Evolutionary conservation across 2,113 vertebrate species (phyloP).

Genomic region (Pituophis catenifer): DNA sequence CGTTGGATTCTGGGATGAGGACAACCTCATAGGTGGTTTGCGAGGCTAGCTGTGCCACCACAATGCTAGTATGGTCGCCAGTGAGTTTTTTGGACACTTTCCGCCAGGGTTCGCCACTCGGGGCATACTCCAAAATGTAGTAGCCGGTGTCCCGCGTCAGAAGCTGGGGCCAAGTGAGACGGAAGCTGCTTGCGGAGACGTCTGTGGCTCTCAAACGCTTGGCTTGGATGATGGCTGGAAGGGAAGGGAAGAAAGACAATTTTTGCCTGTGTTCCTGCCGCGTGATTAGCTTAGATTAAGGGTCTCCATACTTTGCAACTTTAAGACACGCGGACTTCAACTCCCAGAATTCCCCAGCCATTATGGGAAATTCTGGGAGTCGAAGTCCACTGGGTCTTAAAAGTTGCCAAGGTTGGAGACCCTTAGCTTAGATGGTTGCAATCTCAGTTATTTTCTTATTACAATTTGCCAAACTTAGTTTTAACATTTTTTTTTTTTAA

Average conservation of each 20-base stretch:
- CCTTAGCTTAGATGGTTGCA: background rate
- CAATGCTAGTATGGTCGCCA: conserved; percentile 67
- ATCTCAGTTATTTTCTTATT: too few relatives aligned
- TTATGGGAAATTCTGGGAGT: background rate
- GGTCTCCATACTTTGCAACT: background rate
- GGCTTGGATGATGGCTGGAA: conserved; percentile 80
- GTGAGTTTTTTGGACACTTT: conserved; percentile 69
- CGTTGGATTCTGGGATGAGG: conserved; percentile 81
- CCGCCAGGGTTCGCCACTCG: background rate
- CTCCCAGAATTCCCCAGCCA: background rate
- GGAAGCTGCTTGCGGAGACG: conserved; percentile 78
- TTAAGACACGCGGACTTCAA: background rate
- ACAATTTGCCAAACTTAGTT: background rate
- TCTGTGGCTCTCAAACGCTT: conserved; percentile 78
- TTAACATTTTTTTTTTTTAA: background rate
- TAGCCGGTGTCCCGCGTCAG: conserved; percentile 70
- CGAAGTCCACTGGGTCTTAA: background rate
- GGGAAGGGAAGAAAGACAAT: background rate
- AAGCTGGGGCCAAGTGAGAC: conserved; percentile 81
- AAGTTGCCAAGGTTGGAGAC: background rate
- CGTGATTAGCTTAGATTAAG: background rate
- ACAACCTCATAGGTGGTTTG: conserved; percentile 82
- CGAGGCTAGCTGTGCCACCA: conserved; percentile 73
- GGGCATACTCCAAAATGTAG: conserved; percentile 80
- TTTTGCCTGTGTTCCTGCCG: background rate